Evolutionary conservation across 2,888 invertebrate species (phyloP).

Genomic region (Homarus gammarus): DNA sequence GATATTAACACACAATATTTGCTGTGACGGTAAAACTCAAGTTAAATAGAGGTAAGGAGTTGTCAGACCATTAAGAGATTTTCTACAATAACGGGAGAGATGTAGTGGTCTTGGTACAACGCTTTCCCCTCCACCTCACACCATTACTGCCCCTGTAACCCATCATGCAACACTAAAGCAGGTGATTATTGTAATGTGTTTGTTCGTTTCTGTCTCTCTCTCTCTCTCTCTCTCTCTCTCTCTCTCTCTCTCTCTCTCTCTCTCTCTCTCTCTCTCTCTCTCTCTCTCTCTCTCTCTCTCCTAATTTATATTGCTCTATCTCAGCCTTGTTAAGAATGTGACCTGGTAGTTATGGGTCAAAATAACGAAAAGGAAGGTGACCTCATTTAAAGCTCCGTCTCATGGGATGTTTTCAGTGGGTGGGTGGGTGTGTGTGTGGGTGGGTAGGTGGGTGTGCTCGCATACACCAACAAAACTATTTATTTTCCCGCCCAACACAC

Average conservation of each 20-base stretch:
- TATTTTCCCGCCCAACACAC: too few relatives aligned
- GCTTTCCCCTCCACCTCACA: neutral
- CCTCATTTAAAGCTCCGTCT: too few relatives aligned
- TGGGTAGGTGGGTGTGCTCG: too few relatives aligned
- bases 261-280: neutral
- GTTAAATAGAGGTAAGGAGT: neutral
- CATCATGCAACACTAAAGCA: neutral
- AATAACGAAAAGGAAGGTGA: neutral
- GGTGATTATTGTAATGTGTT: neutral
- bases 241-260: neutral
- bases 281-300: neutral
- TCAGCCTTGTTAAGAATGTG: neutral
- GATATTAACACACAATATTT: conserved; percentile 1
- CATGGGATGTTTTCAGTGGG: too few relatives aligned
- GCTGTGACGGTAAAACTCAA: neutral
- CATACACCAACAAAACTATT: too few relatives aligned
- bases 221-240: neutral
- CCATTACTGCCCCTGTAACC: neutral
- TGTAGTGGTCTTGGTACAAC: neutral
- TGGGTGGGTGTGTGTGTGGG: too few relatives aligned
- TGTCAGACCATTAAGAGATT: neutral
- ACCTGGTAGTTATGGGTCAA: neutral
- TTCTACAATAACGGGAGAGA: neutral
- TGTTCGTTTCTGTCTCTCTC: neutral
- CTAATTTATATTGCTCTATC: too few relatives aligned